These are phyloP conservation scores for Amyelois transitella DNA, from an alignment of 1,140 invertebrate genomes.

Conservation along the genomic window DNA sequence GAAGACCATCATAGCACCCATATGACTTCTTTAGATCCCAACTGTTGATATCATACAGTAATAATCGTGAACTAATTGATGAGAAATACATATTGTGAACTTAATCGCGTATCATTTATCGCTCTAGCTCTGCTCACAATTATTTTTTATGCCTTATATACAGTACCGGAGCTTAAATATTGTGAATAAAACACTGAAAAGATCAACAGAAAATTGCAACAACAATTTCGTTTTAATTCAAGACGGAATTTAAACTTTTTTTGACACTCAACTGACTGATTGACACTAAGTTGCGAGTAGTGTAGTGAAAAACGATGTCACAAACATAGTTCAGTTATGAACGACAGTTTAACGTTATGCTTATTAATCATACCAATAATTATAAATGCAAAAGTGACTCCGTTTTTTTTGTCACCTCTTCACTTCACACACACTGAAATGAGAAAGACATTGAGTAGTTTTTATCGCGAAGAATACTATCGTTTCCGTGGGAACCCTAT, in stretches of 20 bases:
- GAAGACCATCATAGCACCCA: slow-evolving; percentile 50
- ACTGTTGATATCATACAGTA: slow-evolving; percentile 58
- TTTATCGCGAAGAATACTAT: no score
- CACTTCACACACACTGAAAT: no score
- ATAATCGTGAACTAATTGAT: slow-evolving; percentile 60
- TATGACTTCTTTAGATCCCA: slow-evolving; percentile 65
- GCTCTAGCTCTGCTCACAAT: no score
- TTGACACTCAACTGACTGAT: neutral
- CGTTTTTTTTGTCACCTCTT: no score
- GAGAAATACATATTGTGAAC: slow-evolving; percentile 62
- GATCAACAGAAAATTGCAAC: slow-evolving; percentile 2
- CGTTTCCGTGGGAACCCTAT: no score
- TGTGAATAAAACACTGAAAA: neutral
- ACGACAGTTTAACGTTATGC: no score
- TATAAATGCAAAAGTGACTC: no score
- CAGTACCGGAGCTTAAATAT: neutral
- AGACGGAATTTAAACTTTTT: slow-evolving; percentile 3
- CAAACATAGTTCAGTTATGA: no score
- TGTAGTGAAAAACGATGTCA: no score
- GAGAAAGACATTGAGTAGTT: no score
- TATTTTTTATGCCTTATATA: neutral
- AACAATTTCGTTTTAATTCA: slow-evolving; percentile 5
- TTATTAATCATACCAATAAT: no score
- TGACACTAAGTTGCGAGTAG: neutral
- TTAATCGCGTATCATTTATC: no score